Percentiles rank a stretch among this genome's conserved stretches.
Conservation (phyloP, 92 coral and sea anemone genomes). For the Paragorgia papillata region DNA sequence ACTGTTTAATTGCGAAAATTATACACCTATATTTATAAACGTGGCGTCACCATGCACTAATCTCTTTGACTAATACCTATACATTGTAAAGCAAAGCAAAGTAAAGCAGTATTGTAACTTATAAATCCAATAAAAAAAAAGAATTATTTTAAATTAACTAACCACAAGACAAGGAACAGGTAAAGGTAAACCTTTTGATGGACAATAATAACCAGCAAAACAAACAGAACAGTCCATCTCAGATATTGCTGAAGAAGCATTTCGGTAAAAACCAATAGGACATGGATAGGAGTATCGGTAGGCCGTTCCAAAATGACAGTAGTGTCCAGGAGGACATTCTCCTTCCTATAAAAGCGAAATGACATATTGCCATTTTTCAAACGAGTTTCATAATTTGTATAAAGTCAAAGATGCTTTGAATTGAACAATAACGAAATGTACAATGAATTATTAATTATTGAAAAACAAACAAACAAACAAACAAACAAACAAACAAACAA, state of each 20-base stretch:
- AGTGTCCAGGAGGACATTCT: constrained; percentile 91
- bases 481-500: too few species aligned
- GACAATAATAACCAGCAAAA: constrained; percentile 85
- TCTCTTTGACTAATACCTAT: too few species aligned
- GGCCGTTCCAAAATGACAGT: constrained; percentile 90
- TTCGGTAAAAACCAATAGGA: constrained; percentile 91
- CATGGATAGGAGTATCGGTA: constrained; percentile 75
- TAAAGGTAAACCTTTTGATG: constrained; percentile 65
- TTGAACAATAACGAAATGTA: too few species aligned
- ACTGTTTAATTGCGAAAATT: too few species aligned
- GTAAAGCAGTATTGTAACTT: too few species aligned
- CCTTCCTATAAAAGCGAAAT: constrained; percentile 60
- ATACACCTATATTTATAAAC: too few species aligned
- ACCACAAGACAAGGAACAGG: constrained; percentile 84
- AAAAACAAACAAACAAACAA: too few species aligned
- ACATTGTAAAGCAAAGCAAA: too few species aligned
- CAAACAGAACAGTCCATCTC: constrained; percentile 96
- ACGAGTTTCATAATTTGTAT: background rate
- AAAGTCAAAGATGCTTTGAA: background rate
- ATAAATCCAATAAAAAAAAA: too few species aligned
- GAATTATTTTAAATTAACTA: constrained; percentile 50
- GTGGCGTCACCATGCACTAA: too few species aligned
- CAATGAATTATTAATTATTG: too few species aligned
- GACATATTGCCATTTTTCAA: background rate
- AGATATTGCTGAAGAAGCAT: constrained; percentile 83